Evolutionary conservation across 2,888 invertebrate species (phyloP).

Genomic region (Vesta saturnalis): DNA sequence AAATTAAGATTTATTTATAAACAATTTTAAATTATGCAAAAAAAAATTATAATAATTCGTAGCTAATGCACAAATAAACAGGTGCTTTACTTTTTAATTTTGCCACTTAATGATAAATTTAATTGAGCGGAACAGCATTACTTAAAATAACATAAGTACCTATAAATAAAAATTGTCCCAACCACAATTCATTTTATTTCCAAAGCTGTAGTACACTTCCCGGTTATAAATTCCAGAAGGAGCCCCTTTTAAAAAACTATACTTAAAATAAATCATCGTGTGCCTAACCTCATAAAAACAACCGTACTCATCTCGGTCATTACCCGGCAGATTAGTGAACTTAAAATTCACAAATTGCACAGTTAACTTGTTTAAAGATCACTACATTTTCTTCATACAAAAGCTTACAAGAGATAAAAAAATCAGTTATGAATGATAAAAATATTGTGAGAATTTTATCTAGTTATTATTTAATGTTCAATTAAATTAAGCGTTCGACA

Average conservation of each 20-base stretch:
- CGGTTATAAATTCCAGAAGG: slow-evolving; percentile 25
- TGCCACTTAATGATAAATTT: neutral
- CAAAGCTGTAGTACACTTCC: slow-evolving; percentile 12
- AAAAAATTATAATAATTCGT: no score
- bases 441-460: no score
- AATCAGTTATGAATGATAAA: no score
- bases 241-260: slow-evolving; percentile 16
- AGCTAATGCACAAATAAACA: no score
- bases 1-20: no score
- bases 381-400: neutral
- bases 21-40: no score
- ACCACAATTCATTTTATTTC: neutral
- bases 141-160: neutral
- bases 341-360: slow-evolving; percentile 8
- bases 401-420: no score
- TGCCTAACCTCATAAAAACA: slow-evolving; percentile 27
- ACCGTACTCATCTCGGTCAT: slow-evolving; percentile 28
- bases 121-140: neutral
- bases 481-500: no score
- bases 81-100: neutral
- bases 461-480: no score
- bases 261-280: slow-evolving; percentile 30
- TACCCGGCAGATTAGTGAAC: slow-evolving; percentile 32
- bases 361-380: neutral
- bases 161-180: neutral